Conservation (phyloP, 2,888 invertebrate species). For the Papilio protenor region DNA sequence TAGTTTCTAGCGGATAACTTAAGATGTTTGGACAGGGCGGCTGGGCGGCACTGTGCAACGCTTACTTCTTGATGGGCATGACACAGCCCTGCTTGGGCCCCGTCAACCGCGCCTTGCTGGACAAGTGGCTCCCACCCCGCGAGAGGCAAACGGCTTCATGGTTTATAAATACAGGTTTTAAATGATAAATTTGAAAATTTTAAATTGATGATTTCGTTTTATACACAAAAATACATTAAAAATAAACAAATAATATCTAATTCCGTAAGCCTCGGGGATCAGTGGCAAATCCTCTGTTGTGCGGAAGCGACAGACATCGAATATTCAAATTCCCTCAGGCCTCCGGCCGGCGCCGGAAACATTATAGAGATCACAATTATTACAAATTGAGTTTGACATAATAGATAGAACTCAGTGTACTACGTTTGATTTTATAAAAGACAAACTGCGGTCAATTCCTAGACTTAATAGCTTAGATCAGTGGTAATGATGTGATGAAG, state of each 20-base stretch:
- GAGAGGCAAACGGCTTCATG: conserved; percentile 63
- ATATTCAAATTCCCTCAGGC: neutral
- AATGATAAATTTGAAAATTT: neutral
- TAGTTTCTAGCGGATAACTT: neutral
- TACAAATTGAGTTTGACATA: neutral
- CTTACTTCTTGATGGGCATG: conserved; percentile 72
- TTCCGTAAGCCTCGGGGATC: neutral
- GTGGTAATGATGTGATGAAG: neutral
- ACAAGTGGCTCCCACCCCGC: conserved; percentile 70
- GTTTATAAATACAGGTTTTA: conserved; percentile 66
- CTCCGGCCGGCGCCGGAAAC: neutral
- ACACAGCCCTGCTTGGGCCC: conserved; percentile 72
- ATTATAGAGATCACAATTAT: neutral
- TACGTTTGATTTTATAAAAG: neutral
- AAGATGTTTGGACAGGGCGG: conserved; percentile 66
- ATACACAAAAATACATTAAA: neutral
- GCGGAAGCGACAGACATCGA: neutral
- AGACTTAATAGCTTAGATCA: neutral
- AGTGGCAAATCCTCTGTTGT: neutral
- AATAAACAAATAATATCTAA: neutral
- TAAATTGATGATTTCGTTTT: too few species aligned
- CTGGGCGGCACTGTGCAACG: conserved; percentile 85
- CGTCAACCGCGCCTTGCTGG: conserved; percentile 61
- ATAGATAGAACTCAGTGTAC: neutral
- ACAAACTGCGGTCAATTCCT: neutral